Evolutionary conservation across 2,113 vertebrate species (phyloP), one percentile per base, ranked within the genome.

Genomic region (Microtus montanus): DNA sequence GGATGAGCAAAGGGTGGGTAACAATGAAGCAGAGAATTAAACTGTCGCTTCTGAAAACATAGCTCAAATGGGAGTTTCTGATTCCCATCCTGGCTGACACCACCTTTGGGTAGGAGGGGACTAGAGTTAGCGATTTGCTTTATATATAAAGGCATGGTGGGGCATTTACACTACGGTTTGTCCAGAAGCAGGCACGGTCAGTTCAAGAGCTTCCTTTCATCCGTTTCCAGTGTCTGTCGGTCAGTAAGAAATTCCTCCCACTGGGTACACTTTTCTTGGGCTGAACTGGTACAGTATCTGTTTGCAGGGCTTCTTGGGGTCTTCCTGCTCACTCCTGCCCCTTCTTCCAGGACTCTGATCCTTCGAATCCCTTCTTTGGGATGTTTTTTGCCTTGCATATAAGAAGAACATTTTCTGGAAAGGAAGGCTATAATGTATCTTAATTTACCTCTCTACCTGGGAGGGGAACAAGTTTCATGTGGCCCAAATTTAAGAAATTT

Each of bases 231-330:
- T 17, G 4, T 14, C 75, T 41, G 74, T 22, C 13, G 73, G 66
- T 47, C 7, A 22, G 38, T 24, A 73, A 38, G 44, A 41, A 1
- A 30, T 13, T 0, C 0, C 13, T 13, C 52, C 44, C 38, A 49
- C 19, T 19, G 8, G 19, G 15, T 6, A 28, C 41, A 35, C 30
- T n/a, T 17, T 19, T 35, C 58, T 24, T 9, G 7, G 24, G 38
- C 11, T 28, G 9, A 41, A 41, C 38, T 15, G 7, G 11, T 9
- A 3, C 7, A 30, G 20, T 19, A 26, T 66, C 58, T 49, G 13
- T 28, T 66, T n/a, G 19, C 30, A n/a, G 74, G 66, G 30, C 33
- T 78, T 41, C 9, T n/a, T n/a, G 41, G 3, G 9, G 3, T 38
- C 54, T 49, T 35, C 85, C 54, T 64, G 22, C 22, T 54, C 35